phyloP scores from a whole-genome alignment of 2,113 vertebrate species.

The Paramisgurnus dabryanus region DNA sequence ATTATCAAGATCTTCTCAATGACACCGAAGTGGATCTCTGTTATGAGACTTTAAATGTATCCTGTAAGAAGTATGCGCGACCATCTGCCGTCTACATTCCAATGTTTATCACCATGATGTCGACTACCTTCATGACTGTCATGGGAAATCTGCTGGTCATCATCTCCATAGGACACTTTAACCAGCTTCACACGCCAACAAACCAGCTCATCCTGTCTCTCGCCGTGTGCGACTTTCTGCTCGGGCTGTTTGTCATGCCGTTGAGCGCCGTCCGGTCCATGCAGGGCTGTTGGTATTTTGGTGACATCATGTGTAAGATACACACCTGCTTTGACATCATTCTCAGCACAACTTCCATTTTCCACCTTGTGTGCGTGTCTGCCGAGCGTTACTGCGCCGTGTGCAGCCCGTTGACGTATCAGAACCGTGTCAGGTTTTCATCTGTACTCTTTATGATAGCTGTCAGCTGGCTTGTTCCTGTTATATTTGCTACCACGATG shows the following conservation, averaged over 20 bases:
- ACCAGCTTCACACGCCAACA: slow-evolving; percentile 61
- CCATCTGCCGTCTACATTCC: slow-evolving; percentile 6
- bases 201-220: slow-evolving; percentile 58
- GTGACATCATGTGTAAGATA: slow-evolving; percentile 51
- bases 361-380: slow-evolving; percentile 53
- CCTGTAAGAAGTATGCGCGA: slow-evolving; percentile 35
- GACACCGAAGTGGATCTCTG: slow-evolving; percentile 25
- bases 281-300: slow-evolving; percentile 55
- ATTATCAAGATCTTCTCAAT: neutral
- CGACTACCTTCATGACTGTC: slow-evolving; percentile 38
- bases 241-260: slow-evolving; percentile 76
- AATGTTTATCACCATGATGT: slow-evolving; percentile 28
- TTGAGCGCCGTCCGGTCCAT: slow-evolving; percentile 58
- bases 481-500: neutral
- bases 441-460: slow-evolving; percentile 47
- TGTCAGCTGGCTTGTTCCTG: slow-evolving; percentile 48
- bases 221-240: slow-evolving; percentile 55
- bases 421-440: slow-evolving; percentile 8
- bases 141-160: slow-evolving; percentile 61
- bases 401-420: slow-evolving; percentile 49
- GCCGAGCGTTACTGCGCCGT: slow-evolving; percentile 52
- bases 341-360: slow-evolving; percentile 53
- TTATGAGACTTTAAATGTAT: slow-evolving; percentile 45
- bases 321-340: slow-evolving; percentile 51
- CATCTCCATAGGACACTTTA: slow-evolving; percentile 64